phyloP scores from a whole-genome alignment of 2,797 vertebrate genomes.

The Eulemur albifrons region DNA sequence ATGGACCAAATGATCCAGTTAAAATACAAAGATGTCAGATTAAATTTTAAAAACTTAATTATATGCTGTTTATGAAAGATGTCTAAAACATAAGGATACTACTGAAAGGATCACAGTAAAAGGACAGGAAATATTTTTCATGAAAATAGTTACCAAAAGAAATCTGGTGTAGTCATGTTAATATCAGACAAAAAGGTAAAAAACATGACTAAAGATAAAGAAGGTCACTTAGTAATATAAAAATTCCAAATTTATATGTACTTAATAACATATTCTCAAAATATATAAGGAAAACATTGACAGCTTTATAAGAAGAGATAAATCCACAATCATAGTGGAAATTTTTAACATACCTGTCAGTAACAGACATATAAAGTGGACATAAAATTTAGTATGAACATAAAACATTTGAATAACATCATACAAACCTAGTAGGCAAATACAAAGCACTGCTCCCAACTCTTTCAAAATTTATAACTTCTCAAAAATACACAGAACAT shows the following conservation, averaged over 20 bases:
- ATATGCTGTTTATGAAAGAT: neutral
- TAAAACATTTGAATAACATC: neutral
- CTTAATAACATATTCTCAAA: neutral
- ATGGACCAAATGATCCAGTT: neutral
- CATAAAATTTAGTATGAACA: neutral
- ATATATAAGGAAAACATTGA: neutral
- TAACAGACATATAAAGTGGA: neutral
- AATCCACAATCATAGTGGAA: neutral
- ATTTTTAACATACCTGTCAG: neutral
- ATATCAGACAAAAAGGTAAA: neutral
- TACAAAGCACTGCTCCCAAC: neutral
- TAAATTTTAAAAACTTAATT: neutral
- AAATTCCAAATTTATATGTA: neutral
- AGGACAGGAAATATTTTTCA: neutral
- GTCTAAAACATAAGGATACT: neutral
- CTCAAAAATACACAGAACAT: neutral
- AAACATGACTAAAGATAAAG: neutral
- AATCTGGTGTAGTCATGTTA: neutral
- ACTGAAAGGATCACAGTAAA: neutral
- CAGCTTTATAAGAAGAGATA: neutral
- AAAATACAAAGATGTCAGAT: neutral
- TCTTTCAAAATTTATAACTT: neutral
- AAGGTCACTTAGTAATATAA: neutral
- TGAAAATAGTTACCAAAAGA: neutral
- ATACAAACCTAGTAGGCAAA: neutral